These are phyloP conservation scores for Pygoscelis antarcticus DNA, from an alignment of 2,113 vertebrate species.

Conservation along the genomic window DNA sequence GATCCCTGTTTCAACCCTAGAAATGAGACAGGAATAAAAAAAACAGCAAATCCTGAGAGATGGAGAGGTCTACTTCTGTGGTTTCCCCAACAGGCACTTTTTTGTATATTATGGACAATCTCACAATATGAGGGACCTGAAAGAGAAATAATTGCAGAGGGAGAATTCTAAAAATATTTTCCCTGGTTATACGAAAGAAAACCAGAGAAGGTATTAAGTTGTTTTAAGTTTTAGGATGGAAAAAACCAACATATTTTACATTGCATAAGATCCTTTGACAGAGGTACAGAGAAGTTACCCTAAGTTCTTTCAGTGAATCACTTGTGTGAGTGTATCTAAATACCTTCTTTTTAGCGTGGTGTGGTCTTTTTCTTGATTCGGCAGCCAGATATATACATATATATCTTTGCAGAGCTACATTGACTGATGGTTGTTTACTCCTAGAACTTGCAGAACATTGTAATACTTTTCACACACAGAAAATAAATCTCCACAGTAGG, in stretches of 20 bases:
- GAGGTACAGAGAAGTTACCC: background rate
- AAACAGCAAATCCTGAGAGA: background rate
- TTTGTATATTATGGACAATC: background rate
- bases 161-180: background rate
- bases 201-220: background rate
- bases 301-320: background rate
- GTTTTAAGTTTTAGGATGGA: background rate
- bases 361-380: background rate
- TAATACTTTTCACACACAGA: background rate
- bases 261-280: background rate
- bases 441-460: background rate
- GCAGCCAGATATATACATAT: background rate
- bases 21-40: background rate
- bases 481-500: background rate
- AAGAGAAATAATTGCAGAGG: background rate
- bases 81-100: background rate
- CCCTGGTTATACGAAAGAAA: background rate
- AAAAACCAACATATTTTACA: background rate
- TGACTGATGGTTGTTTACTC: background rate
- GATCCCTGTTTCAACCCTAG: background rate
- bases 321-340: background rate
- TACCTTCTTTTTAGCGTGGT: background rate
- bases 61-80: background rate
- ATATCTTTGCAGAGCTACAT: background rate
- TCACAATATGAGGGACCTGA: background rate